Base-by-base conservation (phyloP, 1,140 invertebrate species). In the Euura saliciscinereae region DNA sequence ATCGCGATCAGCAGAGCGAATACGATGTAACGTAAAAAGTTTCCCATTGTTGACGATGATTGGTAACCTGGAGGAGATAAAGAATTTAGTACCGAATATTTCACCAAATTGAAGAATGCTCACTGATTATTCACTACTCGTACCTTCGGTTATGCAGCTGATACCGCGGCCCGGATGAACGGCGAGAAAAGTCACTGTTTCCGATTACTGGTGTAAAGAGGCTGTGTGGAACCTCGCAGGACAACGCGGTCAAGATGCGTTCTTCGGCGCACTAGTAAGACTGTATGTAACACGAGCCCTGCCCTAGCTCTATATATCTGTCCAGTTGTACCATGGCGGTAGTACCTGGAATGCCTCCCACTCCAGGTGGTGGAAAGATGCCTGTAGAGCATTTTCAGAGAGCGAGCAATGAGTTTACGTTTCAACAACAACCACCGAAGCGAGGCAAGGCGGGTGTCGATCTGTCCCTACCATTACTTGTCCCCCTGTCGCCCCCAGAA, bases 291-390 rank as follows among this genome's bases (percentile, higher is more conserved):
- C 85, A 82, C 84, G 85, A 87, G 85, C 82, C 85, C 83, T 86
- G 86, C 85, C 86, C 86, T 87, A 88, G 86, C 86, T 88, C 86
- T 88, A 88, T 88, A 87, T 88, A 87, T 88, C 86, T 87, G 83
- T 85, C 85, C 86, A 84, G 82, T 84, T 86, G 79, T 85, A 85
- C 84, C 80, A 76, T 69, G 68, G 70, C 74, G 51, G 51, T 82
- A 80, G 82, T 85, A 80, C 82, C 78, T 80, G 81, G 84, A 85
- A 84, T 83, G 74, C 76, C 81, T 84, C 85, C 85, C 84, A 82
- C 84, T 44, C 71, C 72, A 75, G 13, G 51, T 43, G 65, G 64
- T 44, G 10, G 45, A 65, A 13, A 44, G 11, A 66, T 65, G 66
- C 59, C 51, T 65, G 69, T 71, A 65, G 59, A 64, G n/a, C 59